These are phyloP conservation scores for Otis tarda DNA, from an alignment of 2,113 vertebrate genomes.

Conservation along the genomic window DNA sequence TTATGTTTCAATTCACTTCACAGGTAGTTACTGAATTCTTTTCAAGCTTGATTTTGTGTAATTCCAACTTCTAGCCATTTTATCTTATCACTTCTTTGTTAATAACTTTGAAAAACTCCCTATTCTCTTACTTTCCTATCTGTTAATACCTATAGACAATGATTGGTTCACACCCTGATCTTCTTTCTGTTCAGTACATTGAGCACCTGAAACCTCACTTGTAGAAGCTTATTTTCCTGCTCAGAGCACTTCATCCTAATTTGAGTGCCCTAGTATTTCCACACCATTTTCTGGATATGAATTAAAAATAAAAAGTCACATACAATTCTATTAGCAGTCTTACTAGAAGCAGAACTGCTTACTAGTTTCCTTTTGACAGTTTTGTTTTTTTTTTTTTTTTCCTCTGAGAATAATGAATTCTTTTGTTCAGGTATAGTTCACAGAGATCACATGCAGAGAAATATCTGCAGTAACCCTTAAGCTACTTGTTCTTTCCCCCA, in stretches of 20 bases:
- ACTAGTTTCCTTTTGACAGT: not conserved
- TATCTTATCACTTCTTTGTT: not conserved
- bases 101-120: not conserved
- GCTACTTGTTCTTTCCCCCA: not conserved
- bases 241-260: not conserved
- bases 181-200: not conserved
- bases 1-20: not conserved
- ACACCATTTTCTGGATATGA: not conserved
- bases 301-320: not conserved
- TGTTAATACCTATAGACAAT: not conserved
- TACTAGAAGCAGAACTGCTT: not conserved
- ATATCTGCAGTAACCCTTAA: not conserved
- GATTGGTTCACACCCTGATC: not conserved
- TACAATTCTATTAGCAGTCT: not conserved
- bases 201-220: not conserved
- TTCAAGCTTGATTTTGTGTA: not conserved
- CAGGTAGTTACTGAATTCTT: not conserved
- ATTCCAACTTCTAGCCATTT: not conserved
- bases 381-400: not conserved
- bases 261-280: not conserved
- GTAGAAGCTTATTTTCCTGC: not conserved
- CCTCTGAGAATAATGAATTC: not conserved
- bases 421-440: not conserved
- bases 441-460: not conserved
- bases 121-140: not conserved